Conservation (phyloP, 2,113 vertebrate species). For the Smithornis capensis region DNA sequence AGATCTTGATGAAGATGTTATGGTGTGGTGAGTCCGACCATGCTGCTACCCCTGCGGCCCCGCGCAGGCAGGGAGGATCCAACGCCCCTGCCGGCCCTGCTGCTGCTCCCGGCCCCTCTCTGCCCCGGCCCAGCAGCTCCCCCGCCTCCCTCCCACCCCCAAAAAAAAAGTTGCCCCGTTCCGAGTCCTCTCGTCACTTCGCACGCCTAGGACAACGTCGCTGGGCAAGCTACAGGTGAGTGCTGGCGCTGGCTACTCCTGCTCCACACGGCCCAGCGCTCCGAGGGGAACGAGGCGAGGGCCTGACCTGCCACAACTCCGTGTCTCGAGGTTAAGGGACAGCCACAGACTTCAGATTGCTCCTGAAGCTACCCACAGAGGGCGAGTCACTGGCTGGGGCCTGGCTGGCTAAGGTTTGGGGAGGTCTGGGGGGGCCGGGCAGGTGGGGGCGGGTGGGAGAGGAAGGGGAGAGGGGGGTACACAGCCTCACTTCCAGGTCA, state of each 20-base stretch:
- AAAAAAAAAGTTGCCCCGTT: not conserved
- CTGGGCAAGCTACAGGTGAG: constrained; percentile 15
- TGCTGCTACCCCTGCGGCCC: constrained; percentile 48
- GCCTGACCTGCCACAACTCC: constrained; percentile 30
- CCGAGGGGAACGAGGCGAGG: not conserved
- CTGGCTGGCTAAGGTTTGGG: constrained; percentile 58
- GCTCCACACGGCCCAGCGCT: not conserved
- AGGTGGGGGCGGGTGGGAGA: constrained; percentile 20
- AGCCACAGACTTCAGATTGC: constrained; percentile 9
- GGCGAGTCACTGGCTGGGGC: constrained; percentile 25
- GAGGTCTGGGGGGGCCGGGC: constrained; percentile 42
- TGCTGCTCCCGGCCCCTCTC: constrained; percentile 40
- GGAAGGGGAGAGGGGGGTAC: constrained; percentile 46
- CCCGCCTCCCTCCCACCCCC: not conserved
- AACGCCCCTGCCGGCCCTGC: constrained; percentile 20
- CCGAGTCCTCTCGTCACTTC: constrained; percentile 54
- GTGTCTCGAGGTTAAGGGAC: not conserved
- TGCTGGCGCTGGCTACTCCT: constrained; percentile 28
- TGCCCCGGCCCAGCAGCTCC: not conserved
- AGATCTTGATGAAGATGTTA: constrained; percentile 61
- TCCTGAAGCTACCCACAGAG: constrained; percentile 48
- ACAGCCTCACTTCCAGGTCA: constrained; percentile 55
- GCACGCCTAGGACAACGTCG: not conserved
- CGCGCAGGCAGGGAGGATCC: constrained; percentile 12
- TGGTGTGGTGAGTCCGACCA: constrained; percentile 54